phyloP scores from a whole-genome alignment of 2,888 invertebrate species.

The Tridacna gigas region DNA sequence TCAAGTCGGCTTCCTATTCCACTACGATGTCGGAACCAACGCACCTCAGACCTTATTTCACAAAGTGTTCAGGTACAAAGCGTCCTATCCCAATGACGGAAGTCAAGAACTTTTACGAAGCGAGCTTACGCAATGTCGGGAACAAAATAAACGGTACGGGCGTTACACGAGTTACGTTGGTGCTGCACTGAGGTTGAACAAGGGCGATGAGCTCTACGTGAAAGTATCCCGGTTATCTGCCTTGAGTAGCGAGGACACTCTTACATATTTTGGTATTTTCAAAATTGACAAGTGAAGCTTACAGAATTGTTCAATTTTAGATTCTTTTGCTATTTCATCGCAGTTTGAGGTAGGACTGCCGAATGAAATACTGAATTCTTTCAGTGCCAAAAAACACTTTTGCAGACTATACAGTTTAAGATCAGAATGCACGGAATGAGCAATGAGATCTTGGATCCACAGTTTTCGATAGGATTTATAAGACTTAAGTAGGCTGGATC shows the following conservation, averaged over 20 bases:
- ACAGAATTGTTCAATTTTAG: too few relatives aligned
- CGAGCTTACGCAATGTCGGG: conserved; percentile 67
- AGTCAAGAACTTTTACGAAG: conserved; percentile 65
- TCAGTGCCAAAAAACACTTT: too few relatives aligned
- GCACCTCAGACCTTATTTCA: conserved; percentile 62
- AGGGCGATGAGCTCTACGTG: conserved; percentile 67
- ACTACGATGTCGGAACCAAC: conserved; percentile 44
- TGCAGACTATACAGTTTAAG: too few relatives aligned
- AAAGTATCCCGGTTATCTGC: conserved; percentile 57
- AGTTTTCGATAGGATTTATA: too few relatives aligned
- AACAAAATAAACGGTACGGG: conserved; percentile 58
- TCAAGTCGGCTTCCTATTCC: conserved; percentile 65
- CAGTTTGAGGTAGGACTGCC: too few relatives aligned
- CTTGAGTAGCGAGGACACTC: conserved; percentile 6
- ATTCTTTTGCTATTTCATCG: too few relatives aligned
- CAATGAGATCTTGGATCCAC: too few relatives aligned
- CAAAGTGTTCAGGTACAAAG: conserved; percentile 65
- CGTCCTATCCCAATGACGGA: conserved; percentile 64
- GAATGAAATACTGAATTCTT: too few relatives aligned
- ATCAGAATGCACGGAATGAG: too few relatives aligned
- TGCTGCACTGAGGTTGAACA: conserved; percentile 58
- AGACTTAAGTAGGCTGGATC: too few relatives aligned
- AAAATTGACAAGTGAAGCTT: conserved; percentile 27
- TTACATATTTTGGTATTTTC: conserved; percentile 59
- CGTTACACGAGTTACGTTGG: conserved; percentile 71